A percentile compares a stretch with the other conserved stretches of the same genome.
These are phyloP conservation scores for Cydia amplana DNA, from an alignment of 1,140 invertebrate species.

Conservation along the genomic window DNA sequence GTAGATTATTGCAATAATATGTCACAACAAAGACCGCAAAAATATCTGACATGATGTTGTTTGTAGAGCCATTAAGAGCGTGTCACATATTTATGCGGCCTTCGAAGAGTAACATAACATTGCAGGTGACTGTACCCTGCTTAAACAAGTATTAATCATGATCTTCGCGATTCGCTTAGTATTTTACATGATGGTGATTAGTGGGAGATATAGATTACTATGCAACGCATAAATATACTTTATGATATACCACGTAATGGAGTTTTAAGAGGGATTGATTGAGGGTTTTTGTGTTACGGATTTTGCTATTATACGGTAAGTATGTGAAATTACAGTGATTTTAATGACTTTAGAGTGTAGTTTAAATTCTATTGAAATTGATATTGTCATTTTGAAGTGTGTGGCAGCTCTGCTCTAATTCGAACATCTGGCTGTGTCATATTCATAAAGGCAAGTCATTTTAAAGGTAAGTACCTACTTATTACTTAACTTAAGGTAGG, in stretches of 20 bases:
- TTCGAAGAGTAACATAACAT: no score
- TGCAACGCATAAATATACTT: constrained; percentile 36
- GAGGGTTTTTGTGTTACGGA: background rate
- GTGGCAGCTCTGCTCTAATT: background rate
- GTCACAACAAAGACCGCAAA: no score
- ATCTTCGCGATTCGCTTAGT: constrained; percentile 47
- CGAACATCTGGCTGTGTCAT: background rate
- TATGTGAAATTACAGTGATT: background rate
- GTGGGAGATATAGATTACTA: constrained; percentile 36
- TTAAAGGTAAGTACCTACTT: no score
- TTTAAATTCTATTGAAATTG: background rate
- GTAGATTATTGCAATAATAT: no score
- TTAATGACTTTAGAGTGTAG: background rate
- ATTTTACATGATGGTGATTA: constrained; percentile 53
- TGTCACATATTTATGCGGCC: no score
- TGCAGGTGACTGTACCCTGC: no score
- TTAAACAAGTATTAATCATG: constrained; percentile 49
- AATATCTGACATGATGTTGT: no score
- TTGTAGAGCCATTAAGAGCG: no score
- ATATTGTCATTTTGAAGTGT: background rate
- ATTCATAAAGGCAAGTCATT: background rate
- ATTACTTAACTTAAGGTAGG: no score
- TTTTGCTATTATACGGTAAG: background rate
- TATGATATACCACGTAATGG: constrained; percentile 45
- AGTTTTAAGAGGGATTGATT: constrained; percentile 48